Evolutionary conservation across 53 echinoderm and acorn worm species (phyloP).

Genomic region (Mesocentrotus franciscanus): DNA sequence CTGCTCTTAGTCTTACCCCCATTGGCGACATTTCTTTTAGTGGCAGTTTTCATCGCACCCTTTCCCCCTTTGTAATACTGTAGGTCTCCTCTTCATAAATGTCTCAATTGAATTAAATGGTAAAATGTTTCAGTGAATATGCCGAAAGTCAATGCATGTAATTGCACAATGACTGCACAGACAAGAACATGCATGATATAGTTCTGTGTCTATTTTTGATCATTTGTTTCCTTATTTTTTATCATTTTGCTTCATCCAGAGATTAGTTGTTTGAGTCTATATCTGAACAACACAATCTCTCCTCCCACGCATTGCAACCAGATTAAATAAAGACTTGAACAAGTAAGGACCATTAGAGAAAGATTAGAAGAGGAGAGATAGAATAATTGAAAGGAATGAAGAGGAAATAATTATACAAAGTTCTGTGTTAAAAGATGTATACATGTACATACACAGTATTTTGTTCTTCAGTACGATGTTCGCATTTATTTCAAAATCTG

Average conservation of each 20-base stretch:
- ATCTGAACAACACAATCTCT: neutral
- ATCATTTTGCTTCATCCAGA: neutral
- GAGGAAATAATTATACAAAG: neutral
- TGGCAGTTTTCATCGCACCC: neutral
- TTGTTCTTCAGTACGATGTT: too few species aligned
- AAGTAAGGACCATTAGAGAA: too few species aligned
- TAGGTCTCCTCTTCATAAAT: neutral
- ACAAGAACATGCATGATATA: neutral
- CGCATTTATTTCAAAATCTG: too few species aligned
- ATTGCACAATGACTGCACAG: neutral
- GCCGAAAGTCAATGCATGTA: neutral
- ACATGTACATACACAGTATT: too few species aligned
- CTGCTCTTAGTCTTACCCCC: neutral
- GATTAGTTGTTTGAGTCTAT: neutral
- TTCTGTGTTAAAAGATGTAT: neutral
- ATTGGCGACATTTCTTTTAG: neutral
- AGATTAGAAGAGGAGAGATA: neutral
- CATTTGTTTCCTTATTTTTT: neutral
- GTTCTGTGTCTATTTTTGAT: neutral
- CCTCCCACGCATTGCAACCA: neutral
- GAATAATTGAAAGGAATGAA: neutral
- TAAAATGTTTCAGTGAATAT: neutral
- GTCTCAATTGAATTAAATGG: neutral
- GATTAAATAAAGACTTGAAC: neutral
- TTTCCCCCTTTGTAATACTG: neutral